phyloP scores from a whole-genome alignment of 2,113 vertebrate genomes.

The Chlorodrepanis virens region DNA sequence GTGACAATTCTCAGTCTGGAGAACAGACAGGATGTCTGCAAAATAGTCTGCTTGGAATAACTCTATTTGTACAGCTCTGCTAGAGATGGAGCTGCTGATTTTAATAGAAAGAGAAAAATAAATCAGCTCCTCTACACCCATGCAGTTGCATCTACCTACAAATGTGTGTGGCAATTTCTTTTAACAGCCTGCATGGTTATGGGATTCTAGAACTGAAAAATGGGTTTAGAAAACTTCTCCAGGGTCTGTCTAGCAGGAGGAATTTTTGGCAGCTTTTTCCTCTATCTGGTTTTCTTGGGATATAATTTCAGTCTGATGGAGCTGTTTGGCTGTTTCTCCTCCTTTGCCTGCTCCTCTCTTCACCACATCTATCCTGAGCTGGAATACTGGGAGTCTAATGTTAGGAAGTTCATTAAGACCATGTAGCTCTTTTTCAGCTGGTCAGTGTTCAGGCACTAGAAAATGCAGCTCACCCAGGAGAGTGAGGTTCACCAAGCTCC shows the following conservation, averaged over 20 bases:
- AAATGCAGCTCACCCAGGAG: not conserved
- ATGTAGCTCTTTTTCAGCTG: not conserved
- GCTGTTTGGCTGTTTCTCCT: not conserved
- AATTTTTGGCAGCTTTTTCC: not conserved
- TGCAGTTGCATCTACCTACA: not conserved
- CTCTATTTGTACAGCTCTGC: slow-evolving; percentile 22
- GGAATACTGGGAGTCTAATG: not conserved
- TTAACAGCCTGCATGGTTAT: not conserved
- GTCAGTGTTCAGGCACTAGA: not conserved
- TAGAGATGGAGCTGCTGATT: not conserved
- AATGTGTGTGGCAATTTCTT: not conserved
- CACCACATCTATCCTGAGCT: not conserved
- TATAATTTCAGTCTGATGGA: not conserved
- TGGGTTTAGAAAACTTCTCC: not conserved
- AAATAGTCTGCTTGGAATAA: not conserved
- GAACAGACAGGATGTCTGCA: slow-evolving; percentile 22
- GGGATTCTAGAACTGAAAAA: not conserved
- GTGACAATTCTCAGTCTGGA: slow-evolving; percentile 11
- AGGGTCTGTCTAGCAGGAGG: not conserved
- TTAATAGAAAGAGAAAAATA: not conserved
- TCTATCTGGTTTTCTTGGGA: not conserved
- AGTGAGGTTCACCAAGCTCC: not conserved
- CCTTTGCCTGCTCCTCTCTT: not conserved
- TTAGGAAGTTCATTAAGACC: not conserved
- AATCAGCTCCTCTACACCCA: not conserved